A percentile compares a stretch with the other conserved stretches of the same genome.
Conservation (phyloP, 2,888 invertebrate genomes). For the Phasia obesa region DNA sequence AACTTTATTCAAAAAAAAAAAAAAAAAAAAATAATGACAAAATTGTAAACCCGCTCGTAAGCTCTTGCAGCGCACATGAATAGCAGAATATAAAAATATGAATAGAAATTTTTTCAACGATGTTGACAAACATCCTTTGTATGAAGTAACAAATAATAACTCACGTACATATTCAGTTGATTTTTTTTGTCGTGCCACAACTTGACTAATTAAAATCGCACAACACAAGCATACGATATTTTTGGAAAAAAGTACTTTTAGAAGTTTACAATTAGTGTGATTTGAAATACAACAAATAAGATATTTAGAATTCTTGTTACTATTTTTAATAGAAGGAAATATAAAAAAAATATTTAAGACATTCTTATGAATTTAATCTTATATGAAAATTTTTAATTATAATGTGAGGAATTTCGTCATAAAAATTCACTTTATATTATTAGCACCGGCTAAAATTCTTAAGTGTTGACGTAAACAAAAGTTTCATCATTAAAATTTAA, state of each 20-base stretch:
- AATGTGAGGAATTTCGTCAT: too few relatives aligned
- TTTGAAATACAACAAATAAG: too few relatives aligned
- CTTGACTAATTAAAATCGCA: constrained; percentile 27
- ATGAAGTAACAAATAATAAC: constrained; percentile 1
- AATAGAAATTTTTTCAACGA: not conserved
- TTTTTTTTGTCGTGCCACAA: not conserved
- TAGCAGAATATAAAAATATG: not conserved
- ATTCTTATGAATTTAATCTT: too few relatives aligned
- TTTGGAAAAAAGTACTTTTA: not conserved
- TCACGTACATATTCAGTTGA: not conserved
- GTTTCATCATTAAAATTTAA: too few relatives aligned
- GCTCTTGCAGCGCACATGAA: constrained; percentile 18
- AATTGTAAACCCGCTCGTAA: constrained; percentile 61
- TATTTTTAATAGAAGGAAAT: too few relatives aligned
- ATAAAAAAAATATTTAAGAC: too few relatives aligned
- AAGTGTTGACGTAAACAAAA: too few relatives aligned
- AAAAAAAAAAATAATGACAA: constrained; percentile 16
- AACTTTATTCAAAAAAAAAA: not conserved
- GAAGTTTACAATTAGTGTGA: not conserved
- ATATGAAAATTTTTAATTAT: too few relatives aligned
- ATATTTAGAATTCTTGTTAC: too few relatives aligned
- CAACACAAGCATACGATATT: not conserved
- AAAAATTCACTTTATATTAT: too few relatives aligned
- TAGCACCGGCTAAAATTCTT: too few relatives aligned
- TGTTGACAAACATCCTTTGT: not conserved